Evolutionary conservation across 2,113 vertebrate species (phyloP), one percentile per base, ranked within the genome.

Genomic region (Amblyornis subalaris): DNA sequence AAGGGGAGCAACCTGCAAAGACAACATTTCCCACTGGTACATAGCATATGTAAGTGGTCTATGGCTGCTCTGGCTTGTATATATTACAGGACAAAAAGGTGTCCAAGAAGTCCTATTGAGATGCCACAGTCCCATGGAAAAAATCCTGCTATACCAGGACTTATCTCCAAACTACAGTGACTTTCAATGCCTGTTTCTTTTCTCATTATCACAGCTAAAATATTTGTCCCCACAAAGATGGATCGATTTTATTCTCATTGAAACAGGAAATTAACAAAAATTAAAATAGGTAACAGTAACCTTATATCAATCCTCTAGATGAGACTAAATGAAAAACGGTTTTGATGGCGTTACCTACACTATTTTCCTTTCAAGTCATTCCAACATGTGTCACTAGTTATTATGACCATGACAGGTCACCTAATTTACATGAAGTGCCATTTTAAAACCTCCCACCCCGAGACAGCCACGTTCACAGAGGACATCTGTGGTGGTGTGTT

Each of bases 1-100:
- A 69, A 64, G 42, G 54, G 24, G 42, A 79, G 36, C 17, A 61
- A 65, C 54, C 35, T 36, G 18, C 82, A 62, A 73, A 72, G 53
- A 67, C n/a, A 79, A 48, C 33, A 25, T 48, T 54, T 29, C 26
- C 7, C 7, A 25, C 60, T 47, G 35, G 19, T 31, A 66, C 16
- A 17, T 0, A 11, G 31, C 47, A 33, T 11, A n/a, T 0, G 1
- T 17, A 26, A 26, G 24, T 4, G 7, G 33, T 72, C 51, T 35
- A 10, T 23, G 21, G 24, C 55, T 50, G 50, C n/a, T 25, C 28
- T 23, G 28, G 51, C 64, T 25, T 58, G 10, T 23, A 20, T 17
- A 5, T 23, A 8, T 38, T 45, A 45, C 45, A 45, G 45, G 45
- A 45, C 18, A 45, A 45, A 45, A 45, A 18, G 7, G 45, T 45